A percentile compares a stretch with the other conserved stretches of the same genome.
Conservation (phyloP, 2,797 vertebrate species). For the Gorsachius magnificus region DNA sequence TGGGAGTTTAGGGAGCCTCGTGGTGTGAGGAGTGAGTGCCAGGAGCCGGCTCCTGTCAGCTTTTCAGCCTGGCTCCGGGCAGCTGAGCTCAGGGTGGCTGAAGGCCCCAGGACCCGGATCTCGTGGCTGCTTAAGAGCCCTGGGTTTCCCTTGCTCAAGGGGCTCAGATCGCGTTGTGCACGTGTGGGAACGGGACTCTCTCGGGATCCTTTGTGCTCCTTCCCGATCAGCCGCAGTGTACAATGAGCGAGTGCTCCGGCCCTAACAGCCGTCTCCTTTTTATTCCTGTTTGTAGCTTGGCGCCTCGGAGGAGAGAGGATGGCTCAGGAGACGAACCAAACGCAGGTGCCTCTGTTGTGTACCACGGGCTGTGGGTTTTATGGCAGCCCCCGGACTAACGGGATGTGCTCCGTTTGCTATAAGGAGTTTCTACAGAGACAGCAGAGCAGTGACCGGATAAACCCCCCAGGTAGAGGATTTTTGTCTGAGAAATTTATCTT, state of each 20-base stretch:
- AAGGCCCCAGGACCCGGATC: background rate
- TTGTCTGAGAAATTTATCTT: background rate
- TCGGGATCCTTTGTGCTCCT: conserved; percentile 29
- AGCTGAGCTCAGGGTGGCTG: background rate
- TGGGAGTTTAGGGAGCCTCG: background rate
- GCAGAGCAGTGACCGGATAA: conserved; percentile 87
- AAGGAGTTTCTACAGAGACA: conserved; percentile 92
- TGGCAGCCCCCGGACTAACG: conserved; percentile 90
- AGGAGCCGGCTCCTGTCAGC: background rate
- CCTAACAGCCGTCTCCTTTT: background rate
- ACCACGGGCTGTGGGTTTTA: conserved; percentile 92
- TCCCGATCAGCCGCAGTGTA: background rate
- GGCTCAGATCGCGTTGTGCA: background rate
- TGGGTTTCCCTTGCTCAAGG: background rate
- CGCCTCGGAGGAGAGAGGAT: conserved; percentile 77
- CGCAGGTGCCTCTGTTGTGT: conserved; percentile 91
- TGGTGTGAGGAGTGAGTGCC: background rate
- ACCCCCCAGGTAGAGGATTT: conserved; percentile 79
- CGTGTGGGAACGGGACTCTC: background rate
- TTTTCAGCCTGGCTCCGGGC: background rate
- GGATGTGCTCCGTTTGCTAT: conserved; percentile 94
- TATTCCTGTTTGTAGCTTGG: background rate
- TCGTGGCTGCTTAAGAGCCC: background rate
- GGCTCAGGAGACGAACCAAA: conserved; percentile 93
- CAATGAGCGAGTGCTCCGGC: fast-evolving